Evolutionary conservation across 2,113 vertebrate genomes (phyloP).

Genomic region (Poecile atricapillus): DNA sequence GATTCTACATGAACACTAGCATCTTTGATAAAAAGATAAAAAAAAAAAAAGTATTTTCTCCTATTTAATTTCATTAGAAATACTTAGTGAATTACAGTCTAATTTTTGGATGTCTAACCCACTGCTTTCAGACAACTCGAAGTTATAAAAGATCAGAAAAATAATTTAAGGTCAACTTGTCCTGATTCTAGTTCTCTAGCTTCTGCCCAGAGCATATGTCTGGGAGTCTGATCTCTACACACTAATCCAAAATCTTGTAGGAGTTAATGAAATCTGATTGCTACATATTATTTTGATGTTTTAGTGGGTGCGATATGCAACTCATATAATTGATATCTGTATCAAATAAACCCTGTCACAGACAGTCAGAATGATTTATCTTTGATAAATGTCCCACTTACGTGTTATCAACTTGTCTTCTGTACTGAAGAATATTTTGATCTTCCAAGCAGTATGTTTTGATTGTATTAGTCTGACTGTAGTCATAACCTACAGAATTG

Average conservation of each 20-base stretch:
- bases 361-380: not conserved
- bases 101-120: not conserved
- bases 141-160: not conserved
- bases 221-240: not conserved
- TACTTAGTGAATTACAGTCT: not conserved
- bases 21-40: not conserved
- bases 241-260: not conserved
- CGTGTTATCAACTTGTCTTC: not conserved
- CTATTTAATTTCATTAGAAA: not conserved
- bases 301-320: not conserved
- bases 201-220: not conserved
- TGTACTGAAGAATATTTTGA: not conserved
- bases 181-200: not conserved
- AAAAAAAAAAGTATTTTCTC: not conserved
- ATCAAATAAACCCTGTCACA: not conserved
- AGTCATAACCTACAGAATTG: not conserved
- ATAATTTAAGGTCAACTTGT: not conserved
- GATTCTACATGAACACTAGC: rapidly evolving
- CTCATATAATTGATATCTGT: not conserved
- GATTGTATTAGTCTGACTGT: not conserved
- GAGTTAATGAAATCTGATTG: not conserved
- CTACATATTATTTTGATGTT: not conserved
- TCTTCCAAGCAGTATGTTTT: not conserved
- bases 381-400: not conserved
- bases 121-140: not conserved